Conservation (phyloP, 1,140 invertebrate species). For the Amyelois transitella region DNA sequence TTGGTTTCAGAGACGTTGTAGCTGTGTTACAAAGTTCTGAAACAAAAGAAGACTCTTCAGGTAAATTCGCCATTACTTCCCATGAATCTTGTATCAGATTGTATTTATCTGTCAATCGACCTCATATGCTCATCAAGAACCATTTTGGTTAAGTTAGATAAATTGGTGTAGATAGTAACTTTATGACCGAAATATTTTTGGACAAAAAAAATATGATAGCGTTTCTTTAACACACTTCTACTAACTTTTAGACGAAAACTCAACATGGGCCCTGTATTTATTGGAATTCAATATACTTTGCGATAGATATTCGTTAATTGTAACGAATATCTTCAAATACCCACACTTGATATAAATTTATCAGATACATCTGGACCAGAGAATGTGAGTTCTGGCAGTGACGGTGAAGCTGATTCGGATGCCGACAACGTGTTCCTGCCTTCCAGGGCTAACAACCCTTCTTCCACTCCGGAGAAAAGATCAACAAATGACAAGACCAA, state of each 20-base stretch:
- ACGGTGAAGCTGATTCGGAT: constrained; percentile 69
- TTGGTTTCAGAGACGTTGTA: constrained; percentile 63
- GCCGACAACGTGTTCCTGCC: constrained; percentile 71
- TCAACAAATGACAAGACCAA: constrained; percentile 34
- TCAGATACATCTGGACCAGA: constrained; percentile 72
- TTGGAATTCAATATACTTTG: no score
- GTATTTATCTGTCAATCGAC: not conserved
- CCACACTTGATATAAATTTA: not conserved
- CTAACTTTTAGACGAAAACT: no score
- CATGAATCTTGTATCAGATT: not conserved
- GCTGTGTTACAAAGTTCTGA: constrained; percentile 69
- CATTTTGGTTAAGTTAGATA: no score
- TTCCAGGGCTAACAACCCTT: constrained; percentile 47
- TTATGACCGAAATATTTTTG: no score
- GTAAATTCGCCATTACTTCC: constrained; percentile 24
- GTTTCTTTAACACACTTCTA: no score
- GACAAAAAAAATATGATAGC: no score
- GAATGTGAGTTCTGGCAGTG: constrained; percentile 63
- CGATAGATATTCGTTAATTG: not conserved
- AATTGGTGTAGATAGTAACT: no score
- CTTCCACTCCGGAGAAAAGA: constrained; percentile 21
- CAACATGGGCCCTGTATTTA: no score
- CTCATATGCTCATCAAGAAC: no score
- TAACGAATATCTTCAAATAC: not conserved
- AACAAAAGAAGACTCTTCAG: constrained; percentile 68